These are phyloP conservation scores for Tenebrosternarchus preto DNA, from an alignment of 2,113 vertebrate species.

Conservation along the genomic window DNA sequence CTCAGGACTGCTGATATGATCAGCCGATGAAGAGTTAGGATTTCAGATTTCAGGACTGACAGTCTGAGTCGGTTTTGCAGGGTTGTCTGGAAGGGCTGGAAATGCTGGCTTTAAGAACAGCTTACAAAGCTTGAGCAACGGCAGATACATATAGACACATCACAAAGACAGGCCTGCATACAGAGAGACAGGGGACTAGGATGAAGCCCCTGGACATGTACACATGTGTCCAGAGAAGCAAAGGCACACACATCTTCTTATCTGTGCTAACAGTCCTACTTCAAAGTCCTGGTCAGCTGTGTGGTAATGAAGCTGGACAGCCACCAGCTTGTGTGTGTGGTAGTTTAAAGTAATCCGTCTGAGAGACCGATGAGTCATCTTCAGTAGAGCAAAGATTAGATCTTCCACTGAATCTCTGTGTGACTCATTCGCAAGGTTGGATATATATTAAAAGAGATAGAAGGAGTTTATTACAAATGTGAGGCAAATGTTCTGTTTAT, in stretches of 20 bases:
- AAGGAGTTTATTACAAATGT: slow-evolving; percentile 25
- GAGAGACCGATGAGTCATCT: slow-evolving; percentile 35
- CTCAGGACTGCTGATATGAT: slow-evolving; percentile 45
- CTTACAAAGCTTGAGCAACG: background rate
- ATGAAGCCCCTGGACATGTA: background rate
- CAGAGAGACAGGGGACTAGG: too few species aligned
- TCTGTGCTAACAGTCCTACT: slow-evolving; percentile 1
- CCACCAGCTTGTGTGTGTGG: slow-evolving; percentile 16
- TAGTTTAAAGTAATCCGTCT: slow-evolving; percentile 21
- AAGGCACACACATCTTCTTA: background rate
- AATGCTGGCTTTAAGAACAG: background rate
- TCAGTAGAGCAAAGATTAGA: slow-evolving; percentile 26
- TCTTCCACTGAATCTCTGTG: background rate
- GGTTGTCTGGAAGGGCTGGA: background rate
- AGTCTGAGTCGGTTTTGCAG: background rate
- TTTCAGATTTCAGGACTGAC: slow-evolving; percentile 47
- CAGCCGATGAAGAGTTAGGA: slow-evolving; percentile 52
- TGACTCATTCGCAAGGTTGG: slow-evolving; percentile 10
- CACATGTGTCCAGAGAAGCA: background rate
- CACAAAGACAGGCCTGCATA: too few species aligned
- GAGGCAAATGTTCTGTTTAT: slow-evolving; percentile 18
- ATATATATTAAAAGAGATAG: slow-evolving; percentile 37
- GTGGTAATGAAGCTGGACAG: slow-evolving; percentile 9
- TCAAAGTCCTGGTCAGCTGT: slow-evolving; percentile 20
- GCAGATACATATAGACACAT: background rate